Conservation (phyloP, 2,888 invertebrate genomes). For the Thera obeliscata region DNA sequence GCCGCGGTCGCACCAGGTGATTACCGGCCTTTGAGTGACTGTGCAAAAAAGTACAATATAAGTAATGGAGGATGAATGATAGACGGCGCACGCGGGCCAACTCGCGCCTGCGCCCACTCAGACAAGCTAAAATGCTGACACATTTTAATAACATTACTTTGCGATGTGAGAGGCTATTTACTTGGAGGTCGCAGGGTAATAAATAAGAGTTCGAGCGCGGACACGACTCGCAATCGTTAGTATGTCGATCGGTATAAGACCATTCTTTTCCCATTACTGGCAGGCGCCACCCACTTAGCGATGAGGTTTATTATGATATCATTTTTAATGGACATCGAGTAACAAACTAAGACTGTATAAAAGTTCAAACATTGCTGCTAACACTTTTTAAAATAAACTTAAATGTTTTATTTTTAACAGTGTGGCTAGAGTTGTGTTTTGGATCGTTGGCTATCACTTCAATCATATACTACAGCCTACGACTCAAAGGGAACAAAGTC, state of each 20-base stretch:
- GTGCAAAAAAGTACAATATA: constrained; percentile 84
- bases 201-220: constrained; percentile 80
- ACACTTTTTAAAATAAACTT: too few species aligned
- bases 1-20: constrained; percentile 80
- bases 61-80: constrained; percentile 85
- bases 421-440: constrained; percentile 34
- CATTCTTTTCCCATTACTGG: constrained; percentile 70
- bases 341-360: constrained; percentile 19
- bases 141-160: constrained; percentile 84
- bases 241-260: constrained; percentile 69
- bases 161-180: constrained; percentile 80
- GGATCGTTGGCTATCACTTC: constrained; percentile 55
- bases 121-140: constrained; percentile 79
- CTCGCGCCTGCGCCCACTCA: constrained; percentile 54
- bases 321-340: constrained; percentile 38
- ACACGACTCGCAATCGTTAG: constrained; percentile 75
- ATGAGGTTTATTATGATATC: constrained; percentile 42
- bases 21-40: constrained; percentile 84
- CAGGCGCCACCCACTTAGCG: constrained; percentile 38
- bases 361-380: constrained; percentile 3
- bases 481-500: constrained; percentile 64
- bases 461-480: constrained; percentile 57
- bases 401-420: too few species aligned
- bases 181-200: constrained; percentile 76
- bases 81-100: constrained; percentile 71